Conservation (phyloP, 2,797 vertebrate species). For the Gadopsis marmoratus region DNA sequence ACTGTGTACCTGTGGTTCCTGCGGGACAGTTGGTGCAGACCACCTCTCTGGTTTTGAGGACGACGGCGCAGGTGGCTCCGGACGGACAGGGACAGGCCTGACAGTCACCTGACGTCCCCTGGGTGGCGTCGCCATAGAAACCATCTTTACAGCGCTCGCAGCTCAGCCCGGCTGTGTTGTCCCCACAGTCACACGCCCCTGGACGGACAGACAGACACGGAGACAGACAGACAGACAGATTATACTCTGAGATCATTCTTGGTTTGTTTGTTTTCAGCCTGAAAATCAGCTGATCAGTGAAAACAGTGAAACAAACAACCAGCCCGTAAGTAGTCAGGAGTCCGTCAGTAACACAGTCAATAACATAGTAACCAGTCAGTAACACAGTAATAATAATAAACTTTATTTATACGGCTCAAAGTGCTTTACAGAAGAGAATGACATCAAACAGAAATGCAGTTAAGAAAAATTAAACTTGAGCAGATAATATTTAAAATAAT, state of each 20-base stretch:
- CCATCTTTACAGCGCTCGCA: conserved; percentile 94
- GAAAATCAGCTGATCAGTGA: not conserved
- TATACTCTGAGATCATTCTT: too few relatives aligned
- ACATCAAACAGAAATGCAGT: too few relatives aligned
- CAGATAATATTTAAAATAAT: too few relatives aligned
- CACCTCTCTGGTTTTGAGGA: conserved; percentile 92
- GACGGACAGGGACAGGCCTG: conserved; percentile 91
- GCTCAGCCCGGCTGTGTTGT: conserved; percentile 92
- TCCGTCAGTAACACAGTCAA: not conserved
- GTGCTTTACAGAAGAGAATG: too few relatives aligned
- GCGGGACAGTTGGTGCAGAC: conserved; percentile 96
- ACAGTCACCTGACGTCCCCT: conserved; percentile 87
- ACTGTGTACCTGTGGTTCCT: conserved; percentile 91
- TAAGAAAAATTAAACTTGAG: too few relatives aligned
- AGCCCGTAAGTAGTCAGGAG: not conserved
- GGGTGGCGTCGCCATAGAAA: conserved; percentile 92
- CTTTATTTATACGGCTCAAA: too few relatives aligned
- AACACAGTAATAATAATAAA: too few relatives aligned
- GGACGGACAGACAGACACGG: not conserved
- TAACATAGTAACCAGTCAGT: too few relatives aligned
- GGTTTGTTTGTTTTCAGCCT: too few relatives aligned
- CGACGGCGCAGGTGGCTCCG: conserved; percentile 90
- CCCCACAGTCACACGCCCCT: conserved; percentile 92
- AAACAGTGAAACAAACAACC: not conserved
- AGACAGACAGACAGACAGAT: too few relatives aligned